Evolutionary conservation across 92 coral and sea anemone genomes (phyloP).

Genomic region (Parazoanthus darwini): DNA sequence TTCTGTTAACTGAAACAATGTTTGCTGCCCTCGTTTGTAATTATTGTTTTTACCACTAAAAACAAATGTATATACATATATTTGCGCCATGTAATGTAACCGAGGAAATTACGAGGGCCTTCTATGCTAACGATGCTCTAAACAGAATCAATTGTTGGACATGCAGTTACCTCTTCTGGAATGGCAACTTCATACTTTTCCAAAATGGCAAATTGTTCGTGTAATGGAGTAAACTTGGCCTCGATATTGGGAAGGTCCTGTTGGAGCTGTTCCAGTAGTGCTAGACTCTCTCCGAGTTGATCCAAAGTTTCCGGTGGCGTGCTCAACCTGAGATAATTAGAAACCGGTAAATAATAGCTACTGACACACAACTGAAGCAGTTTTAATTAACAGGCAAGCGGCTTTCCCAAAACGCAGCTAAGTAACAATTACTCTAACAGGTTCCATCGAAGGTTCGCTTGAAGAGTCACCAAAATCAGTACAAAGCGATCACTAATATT

Average conservation of each 20-base stretch:
- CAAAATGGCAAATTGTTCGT: constrained; percentile 95
- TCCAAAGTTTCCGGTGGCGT: constrained; percentile 98
- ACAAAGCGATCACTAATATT: too few relatives aligned
- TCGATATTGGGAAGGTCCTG: constrained; percentile 91
- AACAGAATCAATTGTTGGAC: too few relatives aligned
- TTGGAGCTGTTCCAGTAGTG: constrained; percentile 89
- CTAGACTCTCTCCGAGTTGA: constrained; percentile 92
- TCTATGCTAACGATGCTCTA: too few relatives aligned
- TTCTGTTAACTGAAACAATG: too few relatives aligned
- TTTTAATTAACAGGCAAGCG: background rate
- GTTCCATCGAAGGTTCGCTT: background rate
- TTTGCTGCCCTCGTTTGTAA: too few relatives aligned
- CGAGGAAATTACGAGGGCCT: too few relatives aligned
- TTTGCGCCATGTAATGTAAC: too few relatives aligned
- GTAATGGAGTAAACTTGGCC: constrained; percentile 96
- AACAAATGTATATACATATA: too few relatives aligned
- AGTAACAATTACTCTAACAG: too few relatives aligned
- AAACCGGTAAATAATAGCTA: background rate
- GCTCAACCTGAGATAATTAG: constrained; percentile 69
- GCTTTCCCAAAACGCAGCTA: background rate
- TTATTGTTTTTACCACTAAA: too few relatives aligned
- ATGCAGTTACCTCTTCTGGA: constrained; percentile 84
- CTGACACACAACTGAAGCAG: background rate
- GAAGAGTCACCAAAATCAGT: background rate
- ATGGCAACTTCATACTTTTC: constrained; percentile 99